Evolutionary conservation across 92 coral and sea anemone species (phyloP), one percentile per base, ranked within the genome.

Genomic region (Montipora capitata): DNA sequence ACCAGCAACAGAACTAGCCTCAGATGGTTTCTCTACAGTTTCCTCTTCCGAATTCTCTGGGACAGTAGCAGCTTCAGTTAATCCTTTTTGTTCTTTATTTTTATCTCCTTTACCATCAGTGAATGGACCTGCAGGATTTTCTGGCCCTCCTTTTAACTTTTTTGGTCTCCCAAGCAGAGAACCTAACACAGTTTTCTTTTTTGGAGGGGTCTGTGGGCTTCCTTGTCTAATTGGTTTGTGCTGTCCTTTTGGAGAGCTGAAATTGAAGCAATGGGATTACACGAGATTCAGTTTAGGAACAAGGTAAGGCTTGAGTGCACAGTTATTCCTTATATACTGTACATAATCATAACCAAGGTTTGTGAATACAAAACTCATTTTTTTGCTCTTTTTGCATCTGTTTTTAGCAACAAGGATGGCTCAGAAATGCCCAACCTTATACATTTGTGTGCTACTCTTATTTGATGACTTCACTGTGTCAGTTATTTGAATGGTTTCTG

Each of bases 61-160:
- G 39, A 10, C 20, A 14, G 75, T 40, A 80, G 64, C 68, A 54
- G 76, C 35, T 35, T 67, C 85, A 67, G 62, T 27, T 2, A 4
- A 4, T 7, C 11, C 27, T 41, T 44, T 17, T 7, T 44, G 62
- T 49, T 44, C 49, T 65, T 63, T 72, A 40, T 79, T 79, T 38
- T 81, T 74, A 1, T 52, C 56, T n/a, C 58, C 87, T 72, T 41
- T 61, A 13, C 1, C 80, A 72, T 43, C 16, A 10, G 79, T 13
- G 27, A 49, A 35, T 10, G 41, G 49, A 42, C n/a, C 79, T 13
- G 71, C 72, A 9, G 78, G 72, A 41, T 79, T 83, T 56, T 72
- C 78, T 10, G 80, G 45, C 4, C 72, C 45, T 16, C 87, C 87
- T 83, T 83, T 83, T 6, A 79, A 72, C 56, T 83, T 83, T 43